Evolutionary conservation across 2,888 invertebrate genomes (phyloP).

Genomic region (Agriotes lineatus): DNA sequence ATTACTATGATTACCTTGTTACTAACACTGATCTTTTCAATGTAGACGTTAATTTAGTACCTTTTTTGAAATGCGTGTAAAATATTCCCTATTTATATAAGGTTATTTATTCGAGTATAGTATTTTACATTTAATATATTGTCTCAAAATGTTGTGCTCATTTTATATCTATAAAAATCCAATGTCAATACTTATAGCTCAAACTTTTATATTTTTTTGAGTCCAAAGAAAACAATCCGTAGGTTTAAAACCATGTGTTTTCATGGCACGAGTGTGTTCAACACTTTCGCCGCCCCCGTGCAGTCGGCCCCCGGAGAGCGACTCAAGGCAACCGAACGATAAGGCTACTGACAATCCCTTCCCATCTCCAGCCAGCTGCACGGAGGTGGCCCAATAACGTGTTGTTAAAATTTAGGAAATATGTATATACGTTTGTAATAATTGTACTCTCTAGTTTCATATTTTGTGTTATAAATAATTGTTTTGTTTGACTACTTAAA

Average conservation of each 20-base stretch:
- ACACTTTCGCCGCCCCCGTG: conserved; percentile 47
- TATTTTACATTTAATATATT: conserved; percentile 54
- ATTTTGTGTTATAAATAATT: conserved; percentile 60
- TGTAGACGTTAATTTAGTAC: conserved; percentile 25
- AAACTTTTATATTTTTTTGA: conserved; percentile 64
- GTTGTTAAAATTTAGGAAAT: conserved; percentile 48
- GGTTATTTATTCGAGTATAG: conserved; percentile 49
- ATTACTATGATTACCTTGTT: conserved; percentile 38
- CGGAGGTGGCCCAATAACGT: conserved; percentile 47
- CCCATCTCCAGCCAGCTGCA: conserved; percentile 35
- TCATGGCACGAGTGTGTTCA: conserved; percentile 49
- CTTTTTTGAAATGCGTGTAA: conserved; percentile 36
- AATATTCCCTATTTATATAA: conserved; percentile 45
- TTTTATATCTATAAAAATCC: conserved; percentile 63
- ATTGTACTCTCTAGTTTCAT: conserved; percentile 56
- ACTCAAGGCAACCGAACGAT: conserved; percentile 3
- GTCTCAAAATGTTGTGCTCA: conserved; percentile 59
- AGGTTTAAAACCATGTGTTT: conserved; percentile 58
- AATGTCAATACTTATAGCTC: conserved; percentile 67
- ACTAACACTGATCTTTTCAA: conserved; percentile 36
- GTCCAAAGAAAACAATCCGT: conserved; percentile 58
- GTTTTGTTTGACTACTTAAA: conserved; percentile 64
- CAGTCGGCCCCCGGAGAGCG: conserved; percentile 23
- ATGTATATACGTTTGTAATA: conserved; percentile 55
- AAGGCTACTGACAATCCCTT: conserved; percentile 41